Evolutionary conservation across 2,888 invertebrate species (phyloP).

Genomic region (Lissocephala sabroskyi): DNA sequence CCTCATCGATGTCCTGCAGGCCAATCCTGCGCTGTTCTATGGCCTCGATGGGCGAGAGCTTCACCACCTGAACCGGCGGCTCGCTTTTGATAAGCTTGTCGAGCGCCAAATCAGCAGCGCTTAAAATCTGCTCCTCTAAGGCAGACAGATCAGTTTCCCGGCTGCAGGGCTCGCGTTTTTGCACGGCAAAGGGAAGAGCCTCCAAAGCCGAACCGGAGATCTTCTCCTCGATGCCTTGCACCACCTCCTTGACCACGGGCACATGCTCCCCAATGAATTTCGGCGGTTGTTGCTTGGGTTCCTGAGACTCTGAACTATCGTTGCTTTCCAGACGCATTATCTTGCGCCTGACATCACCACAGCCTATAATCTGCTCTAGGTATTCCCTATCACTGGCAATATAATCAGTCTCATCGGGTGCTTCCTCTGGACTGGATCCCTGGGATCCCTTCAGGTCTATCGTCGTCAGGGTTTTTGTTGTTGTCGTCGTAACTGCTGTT

Average conservation of each 20-base stretch:
- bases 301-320: slow-evolving; percentile 43
- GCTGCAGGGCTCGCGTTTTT: slow-evolving; percentile 55
- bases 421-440: slow-evolving; percentile 1
- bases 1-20: slow-evolving; percentile 48
- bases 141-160: slow-evolving; percentile 37
- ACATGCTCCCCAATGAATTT: slow-evolving; percentile 48
- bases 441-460: slow-evolving; percentile 31
- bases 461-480: slow-evolving; percentile 38
- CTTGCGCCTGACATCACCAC: slow-evolving; percentile 76
- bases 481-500: slow-evolving; percentile 41
- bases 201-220: slow-evolving; percentile 53
- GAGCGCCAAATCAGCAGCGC: slow-evolving; percentile 48
- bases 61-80: slow-evolving; percentile 39
- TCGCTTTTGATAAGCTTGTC: slow-evolving; percentile 42
- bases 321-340: slow-evolving; percentile 74
- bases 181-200: slow-evolving; percentile 57
- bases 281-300: slow-evolving; percentile 23
- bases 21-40: slow-evolving; percentile 29
- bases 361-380: slow-evolving; percentile 61
- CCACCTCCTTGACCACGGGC: slow-evolving; percentile 75
- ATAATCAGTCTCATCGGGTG: neutral
- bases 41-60: slow-evolving; percentile 46
- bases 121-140: slow-evolving; percentile 59
- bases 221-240: slow-evolving; percentile 75
- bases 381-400: slow-evolving; percentile 53